A percentile compares a stretch with the other conserved stretches of the same genome.
phyloP scores from a whole-genome alignment of 2,113 vertebrate genomes.

The Antechinus stuartii region DNA sequence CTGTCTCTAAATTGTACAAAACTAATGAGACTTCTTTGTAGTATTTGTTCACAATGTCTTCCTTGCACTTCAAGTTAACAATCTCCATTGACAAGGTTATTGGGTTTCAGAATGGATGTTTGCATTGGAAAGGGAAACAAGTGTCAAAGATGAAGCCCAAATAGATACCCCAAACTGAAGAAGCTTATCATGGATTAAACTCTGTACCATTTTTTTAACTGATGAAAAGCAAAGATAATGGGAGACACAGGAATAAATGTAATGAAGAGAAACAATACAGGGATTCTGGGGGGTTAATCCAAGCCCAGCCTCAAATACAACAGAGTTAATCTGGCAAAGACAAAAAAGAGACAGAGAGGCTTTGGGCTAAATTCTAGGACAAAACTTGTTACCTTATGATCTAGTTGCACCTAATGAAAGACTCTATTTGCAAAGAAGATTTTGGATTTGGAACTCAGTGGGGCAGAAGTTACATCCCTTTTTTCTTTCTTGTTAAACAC shows the following conservation, averaged over 20 bases:
- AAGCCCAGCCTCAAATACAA: constrained; percentile 80
- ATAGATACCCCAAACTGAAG: constrained; percentile 74
- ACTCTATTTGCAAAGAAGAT: constrained; percentile 85
- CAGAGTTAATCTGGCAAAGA: constrained; percentile 84
- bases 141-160: constrained; percentile 78
- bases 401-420: constrained; percentile 80
- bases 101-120: constrained; percentile 82
- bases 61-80: constrained; percentile 66
- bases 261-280: constrained; percentile 85
- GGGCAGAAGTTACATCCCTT: constrained; percentile 80
- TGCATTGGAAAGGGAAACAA: constrained; percentile 81
- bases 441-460: constrained; percentile 79
- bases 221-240: constrained; percentile 83
- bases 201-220: constrained; percentile 76
- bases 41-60: constrained; percentile 22
- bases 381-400: constrained; percentile 86
- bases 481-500: constrained; percentile 81
- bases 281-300: constrained; percentile 85
- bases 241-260: constrained; percentile 84
- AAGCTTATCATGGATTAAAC: constrained; percentile 81
- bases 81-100: constrained; percentile 80
- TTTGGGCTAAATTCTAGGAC: constrained; percentile 80
- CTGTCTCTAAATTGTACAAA: constrained; percentile 40
- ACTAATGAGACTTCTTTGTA: constrained; percentile 47
- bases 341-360: constrained; percentile 66